Base-by-base conservation (phyloP, 2,113 vertebrate genomes). In the Natator depressus region DNA sequence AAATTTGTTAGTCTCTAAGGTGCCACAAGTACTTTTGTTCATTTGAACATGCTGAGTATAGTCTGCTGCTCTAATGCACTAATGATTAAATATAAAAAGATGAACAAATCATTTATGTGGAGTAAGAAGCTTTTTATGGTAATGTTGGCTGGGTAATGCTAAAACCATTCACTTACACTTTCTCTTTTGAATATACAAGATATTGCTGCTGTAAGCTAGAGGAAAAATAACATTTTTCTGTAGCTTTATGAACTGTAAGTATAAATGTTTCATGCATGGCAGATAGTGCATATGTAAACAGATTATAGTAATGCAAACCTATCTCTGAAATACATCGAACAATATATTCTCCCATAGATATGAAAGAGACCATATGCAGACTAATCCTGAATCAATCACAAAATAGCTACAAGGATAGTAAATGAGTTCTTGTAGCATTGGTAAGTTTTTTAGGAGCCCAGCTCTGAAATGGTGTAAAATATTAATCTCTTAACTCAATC, bases 371-470 rank as follows among this genome's bases (percentile, higher is more conserved):
- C 97, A 97, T 97, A 84, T 97, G 95, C 94, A 94, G 94, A 93
- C 78, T 89, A 91, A 55, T 88, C 91, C n/a, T 80, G 84, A 82
- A 88, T 95, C 94, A 94, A 96, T 97, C 92, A 95, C 27, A 20
- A 92, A 95, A 91, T 96, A 97, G 93, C n/a, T 65, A 75, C 53
- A 50, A 4, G 88, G 83, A 54, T 95, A 96, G 86, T 94, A 96
- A 97, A 96, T 94, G 93, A 92, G 79, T 97, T 93, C 91, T 96
- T 97, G 89, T 95, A 59, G 59, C 84, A 8, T 85, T 87, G 91
- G 94, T 97, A 95, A 93, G 92, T 97, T 95, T 97, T 95, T 96
- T n/a, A 94, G 89, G 93, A 81, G 96, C 91, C 87, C 93, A 95
- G 85, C 93, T 96, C 97, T 97, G 96, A 95, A 90, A 94, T 93